A percentile compares a stretch with the other conserved stretches of the same genome.
These are phyloP conservation scores for Carapus acus DNA, from an alignment of 2,797 vertebrate species.

Conservation along the genomic window DNA sequence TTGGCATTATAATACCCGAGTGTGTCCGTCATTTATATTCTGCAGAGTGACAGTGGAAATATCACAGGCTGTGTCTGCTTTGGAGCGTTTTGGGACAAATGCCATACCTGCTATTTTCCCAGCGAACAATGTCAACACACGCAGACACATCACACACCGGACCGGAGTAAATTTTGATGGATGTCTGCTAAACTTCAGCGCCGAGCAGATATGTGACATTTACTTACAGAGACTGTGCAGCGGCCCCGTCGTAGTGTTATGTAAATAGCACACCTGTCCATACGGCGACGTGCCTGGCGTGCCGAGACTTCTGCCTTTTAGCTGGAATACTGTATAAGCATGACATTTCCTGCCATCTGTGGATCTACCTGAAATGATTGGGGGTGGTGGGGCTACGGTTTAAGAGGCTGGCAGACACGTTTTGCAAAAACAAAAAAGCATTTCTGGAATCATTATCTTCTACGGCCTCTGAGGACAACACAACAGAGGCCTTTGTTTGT, in stretches of 20 bases:
- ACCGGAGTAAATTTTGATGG: conserved; percentile 61
- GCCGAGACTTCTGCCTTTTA: conserved; percentile 60
- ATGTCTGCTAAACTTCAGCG: conserved; percentile 62
- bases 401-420: conserved; percentile 4
- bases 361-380: conserved; percentile 29
- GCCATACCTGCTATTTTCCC: conserved; percentile 58
- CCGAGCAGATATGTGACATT: conserved; percentile 70
- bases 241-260: conserved; percentile 62
- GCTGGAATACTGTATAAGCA: conserved; percentile 49
- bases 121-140: conserved; percentile 50
- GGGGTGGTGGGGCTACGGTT: conserved; percentile 28
- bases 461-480: too few species aligned
- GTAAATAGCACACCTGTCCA: conserved; percentile 75
- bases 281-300: conserved; percentile 46
- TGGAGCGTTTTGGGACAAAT: conserved; percentile 53
- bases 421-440: neutral
- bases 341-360: conserved; percentile 52
- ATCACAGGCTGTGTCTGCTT: conserved; percentile 59
- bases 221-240: conserved; percentile 62
- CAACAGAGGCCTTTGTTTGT: too few species aligned
- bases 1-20: conserved; percentile 6
- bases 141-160: conserved; percentile 48
- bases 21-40: conserved; percentile 1
- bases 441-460: conserved; percentile 3
- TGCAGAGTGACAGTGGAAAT: conserved; percentile 40